Conservation (phyloP, 1,140 invertebrate genomes). For the Procambarus clarkii region DNA sequence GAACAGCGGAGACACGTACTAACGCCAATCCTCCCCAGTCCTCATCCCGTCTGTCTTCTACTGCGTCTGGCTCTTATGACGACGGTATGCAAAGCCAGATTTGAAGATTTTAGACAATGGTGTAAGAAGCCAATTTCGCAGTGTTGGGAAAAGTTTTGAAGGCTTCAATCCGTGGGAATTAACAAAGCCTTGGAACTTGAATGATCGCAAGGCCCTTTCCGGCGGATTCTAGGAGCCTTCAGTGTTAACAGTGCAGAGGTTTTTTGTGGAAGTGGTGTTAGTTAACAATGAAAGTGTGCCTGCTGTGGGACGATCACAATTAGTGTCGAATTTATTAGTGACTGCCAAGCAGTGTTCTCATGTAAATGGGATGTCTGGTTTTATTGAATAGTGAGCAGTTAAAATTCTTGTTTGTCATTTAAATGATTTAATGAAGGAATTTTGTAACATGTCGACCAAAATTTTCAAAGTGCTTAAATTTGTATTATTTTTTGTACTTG, state of each 20-base stretch:
- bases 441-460: slow-evolving; percentile 45
- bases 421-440: slow-evolving; percentile 19
- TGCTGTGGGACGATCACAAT: slow-evolving; percentile 54
- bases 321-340: slow-evolving; percentile 41
- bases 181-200: not conserved
- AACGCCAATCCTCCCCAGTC: slow-evolving; percentile 40
- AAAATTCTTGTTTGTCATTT: slow-evolving; percentile 29
- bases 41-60: slow-evolving; percentile 34
- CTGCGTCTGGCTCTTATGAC: not conserved
- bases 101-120: slow-evolving; percentile 41
- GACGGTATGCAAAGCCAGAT: slow-evolving; percentile 28
- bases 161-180: slow-evolving; percentile 25
- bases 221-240: slow-evolving; percentile 26
- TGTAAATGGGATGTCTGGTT: not conserved
- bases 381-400: slow-evolving; percentile 9
- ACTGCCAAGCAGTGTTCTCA: slow-evolving; percentile 19
- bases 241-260: slow-evolving; percentile 18
- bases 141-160: slow-evolving; percentile 10
- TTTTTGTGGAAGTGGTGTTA: slow-evolving; percentile 34
- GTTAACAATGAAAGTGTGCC: slow-evolving; percentile 37
- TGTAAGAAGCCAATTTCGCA: slow-evolving; percentile 23
- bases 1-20: slow-evolving; percentile 58
- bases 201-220: slow-evolving; percentile 10
- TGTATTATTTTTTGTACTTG: slow-evolving; percentile 67
- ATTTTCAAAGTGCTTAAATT: slow-evolving; percentile 62